A percentile compares a stretch with the other conserved stretches of the same genome.
Conservation (phyloP, 2,888 invertebrate species). For the Nephrotoma guestfalica region DNA sequence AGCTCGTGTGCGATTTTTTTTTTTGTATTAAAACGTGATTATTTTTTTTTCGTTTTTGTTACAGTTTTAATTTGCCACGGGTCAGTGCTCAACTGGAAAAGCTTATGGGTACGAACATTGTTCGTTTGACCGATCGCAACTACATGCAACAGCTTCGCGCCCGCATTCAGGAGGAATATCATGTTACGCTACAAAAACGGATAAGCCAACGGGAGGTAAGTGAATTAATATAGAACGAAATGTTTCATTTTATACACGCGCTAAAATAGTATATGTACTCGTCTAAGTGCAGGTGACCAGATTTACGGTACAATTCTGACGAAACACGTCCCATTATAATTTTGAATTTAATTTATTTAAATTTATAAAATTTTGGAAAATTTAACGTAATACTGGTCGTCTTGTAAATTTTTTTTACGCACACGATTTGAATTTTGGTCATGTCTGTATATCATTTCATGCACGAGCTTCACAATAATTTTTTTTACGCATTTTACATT, state of each 20-base stretch:
- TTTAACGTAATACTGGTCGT: not conserved
- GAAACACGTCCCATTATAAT: not conserved
- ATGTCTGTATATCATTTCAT: not conserved
- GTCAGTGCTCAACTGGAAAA: constrained; percentile 30
- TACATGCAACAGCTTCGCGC: constrained; percentile 46
- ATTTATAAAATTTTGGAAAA: not conserved
- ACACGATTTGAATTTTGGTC: not conserved
- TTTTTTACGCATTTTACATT: not conserved
- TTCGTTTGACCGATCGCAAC: constrained; percentile 45
- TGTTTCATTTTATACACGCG: not conserved
- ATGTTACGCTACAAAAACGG: constrained; percentile 38
- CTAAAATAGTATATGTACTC: not conserved
- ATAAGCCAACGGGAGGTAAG: constrained; percentile 41
- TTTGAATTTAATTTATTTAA: not conserved
- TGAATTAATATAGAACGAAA: not conserved
- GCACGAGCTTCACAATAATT: not conserved
- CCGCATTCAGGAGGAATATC: constrained; percentile 43
- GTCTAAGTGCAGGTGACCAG: not conserved
- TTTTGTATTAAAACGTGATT: not conserved
- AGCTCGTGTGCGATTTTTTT: not conserved
- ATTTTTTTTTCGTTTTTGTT: not conserved
- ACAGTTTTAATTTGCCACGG: constrained; percentile 30
- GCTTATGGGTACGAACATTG: constrained; percentile 38
- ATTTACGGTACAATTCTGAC: not conserved
- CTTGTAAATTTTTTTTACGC: not conserved